Conservation (phyloP, 1,140 invertebrate species). For the Eurosta solidaginis region DNA sequence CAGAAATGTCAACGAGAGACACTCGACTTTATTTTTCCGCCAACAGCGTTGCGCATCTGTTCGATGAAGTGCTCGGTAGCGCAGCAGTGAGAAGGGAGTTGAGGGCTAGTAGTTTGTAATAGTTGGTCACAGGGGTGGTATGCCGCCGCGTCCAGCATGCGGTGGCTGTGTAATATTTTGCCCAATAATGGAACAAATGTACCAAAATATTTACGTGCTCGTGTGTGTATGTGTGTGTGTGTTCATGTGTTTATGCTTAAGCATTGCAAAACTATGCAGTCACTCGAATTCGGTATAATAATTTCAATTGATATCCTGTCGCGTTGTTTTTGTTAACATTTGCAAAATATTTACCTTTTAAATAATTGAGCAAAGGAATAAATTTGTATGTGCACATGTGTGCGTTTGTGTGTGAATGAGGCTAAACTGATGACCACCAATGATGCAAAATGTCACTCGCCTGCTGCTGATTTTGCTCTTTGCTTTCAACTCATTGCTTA, state of each 20-base stretch:
- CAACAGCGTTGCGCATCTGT: slow-evolving; percentile 9
- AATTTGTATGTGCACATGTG: no score
- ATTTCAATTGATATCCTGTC: slow-evolving; percentile 57
- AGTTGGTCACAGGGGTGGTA: slow-evolving; percentile 12
- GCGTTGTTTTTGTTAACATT: slow-evolving; percentile 48
- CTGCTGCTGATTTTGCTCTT: background rate
- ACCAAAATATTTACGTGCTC: no score
- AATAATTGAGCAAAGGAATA: slow-evolving; percentile 41
- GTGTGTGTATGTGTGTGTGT: background rate
- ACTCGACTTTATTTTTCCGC: slow-evolving; percentile 12
- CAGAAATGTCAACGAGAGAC: slow-evolving; percentile 19
- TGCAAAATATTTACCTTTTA: slow-evolving; percentile 57
- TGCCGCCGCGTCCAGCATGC: no score
- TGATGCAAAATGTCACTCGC: background rate
- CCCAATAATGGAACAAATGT: background rate
- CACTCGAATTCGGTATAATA: slow-evolving; percentile 36
- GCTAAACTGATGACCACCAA: background rate
- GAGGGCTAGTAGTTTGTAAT: background rate
- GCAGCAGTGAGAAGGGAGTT: background rate
- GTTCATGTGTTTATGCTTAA: background rate
- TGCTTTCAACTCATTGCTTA: background rate
- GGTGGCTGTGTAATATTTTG: background rate
- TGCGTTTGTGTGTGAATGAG: background rate
- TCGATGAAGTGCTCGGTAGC: no score
- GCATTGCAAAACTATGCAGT: slow-evolving; percentile 7